Evolutionary conservation across 2,888 invertebrate genomes (phyloP).

Genomic region (Beris chalybata): DNA sequence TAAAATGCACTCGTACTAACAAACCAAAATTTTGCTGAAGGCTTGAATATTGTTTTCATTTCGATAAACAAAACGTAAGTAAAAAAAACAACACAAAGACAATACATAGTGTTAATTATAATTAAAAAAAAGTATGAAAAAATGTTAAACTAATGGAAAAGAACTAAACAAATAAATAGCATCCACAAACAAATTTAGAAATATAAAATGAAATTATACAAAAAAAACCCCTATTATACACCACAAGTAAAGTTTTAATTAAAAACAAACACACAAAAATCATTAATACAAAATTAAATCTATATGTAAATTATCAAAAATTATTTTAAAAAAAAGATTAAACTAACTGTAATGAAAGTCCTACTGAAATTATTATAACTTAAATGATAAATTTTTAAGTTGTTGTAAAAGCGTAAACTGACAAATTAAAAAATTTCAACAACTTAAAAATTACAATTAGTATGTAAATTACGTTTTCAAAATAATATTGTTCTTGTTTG

Average conservation of each 20-base stretch:
- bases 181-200: not conserved
- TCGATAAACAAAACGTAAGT: slow-evolving; percentile 5
- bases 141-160: not conserved
- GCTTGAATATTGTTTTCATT: slow-evolving; percentile 5
- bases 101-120: slow-evolving; percentile 39
- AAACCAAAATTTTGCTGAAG: not conserved
- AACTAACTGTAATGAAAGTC: not conserved
- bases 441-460: not conserved
- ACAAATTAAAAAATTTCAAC: too few species aligned
- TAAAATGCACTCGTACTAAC: not conserved
- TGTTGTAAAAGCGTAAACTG: too few species aligned
- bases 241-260: slow-evolving; percentile 3
- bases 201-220: slow-evolving; percentile 8
- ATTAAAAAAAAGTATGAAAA: slow-evolving; percentile 16
- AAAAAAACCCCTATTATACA: slow-evolving; percentile 7
- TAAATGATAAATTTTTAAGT: not conserved
- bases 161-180: slow-evolving; percentile 6
- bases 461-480: not conserved
- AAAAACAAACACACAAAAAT: not conserved
- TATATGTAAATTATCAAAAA: slow-evolving; percentile 4
- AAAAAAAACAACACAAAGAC: slow-evolving; percentile 36
- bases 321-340: not conserved
- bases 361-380: not conserved
- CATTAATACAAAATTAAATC: not conserved
- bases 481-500: too few species aligned